Evolutionary conservation across 2,888 invertebrate species (phyloP), one percentile per base, ranked within the genome.

Genomic region (Melieria picta): DNA sequence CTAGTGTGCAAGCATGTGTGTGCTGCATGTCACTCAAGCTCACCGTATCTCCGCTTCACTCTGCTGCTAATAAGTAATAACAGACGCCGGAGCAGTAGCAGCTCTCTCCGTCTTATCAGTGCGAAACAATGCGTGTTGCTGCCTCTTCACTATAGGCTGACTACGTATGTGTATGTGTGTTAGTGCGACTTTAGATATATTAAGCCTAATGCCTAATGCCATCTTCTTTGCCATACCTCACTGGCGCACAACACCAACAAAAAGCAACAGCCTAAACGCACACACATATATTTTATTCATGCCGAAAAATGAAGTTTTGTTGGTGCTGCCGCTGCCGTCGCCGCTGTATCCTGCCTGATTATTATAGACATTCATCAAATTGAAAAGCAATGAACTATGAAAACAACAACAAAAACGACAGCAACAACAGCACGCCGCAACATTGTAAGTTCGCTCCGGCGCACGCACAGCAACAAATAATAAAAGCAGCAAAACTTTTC

Each of bases 361-460:
- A 83, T 83, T 84, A 83, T 79, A 83, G 80, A 83, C 83, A 81
- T 84, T 83, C 81, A 85, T 85, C 85, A 85, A 83, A 84, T 84
- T 82, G 81, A 81, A 82, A 85, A 83, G 82, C 85, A 85, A 85
- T 85, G 84, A 84, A 83, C 83, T 84, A 83, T 84, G 81, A 83
- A 83, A 84, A 77, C 74, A 77, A 75, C 73, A 78, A 70, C n/a
- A n/a, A n/a, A n/a, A n/a, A n/a, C n/a, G n/a, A n/a, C 73, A 69
- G 63, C 64, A 68, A 60, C 3, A 30, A 30, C 30, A 30, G 30
- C 30, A 30, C 30, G 30, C 30, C 30, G 2, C 2, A 30, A 30
- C 30, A 30, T 30, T 30, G 30, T 30, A 30, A 30, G 30, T 30
- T 30, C 30, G 30, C 30, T 30, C 30, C 30, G 30, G 30, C 30